Conservation (phyloP, 2,888 invertebrate genomes). For the Invenusta paracnida region DNA sequence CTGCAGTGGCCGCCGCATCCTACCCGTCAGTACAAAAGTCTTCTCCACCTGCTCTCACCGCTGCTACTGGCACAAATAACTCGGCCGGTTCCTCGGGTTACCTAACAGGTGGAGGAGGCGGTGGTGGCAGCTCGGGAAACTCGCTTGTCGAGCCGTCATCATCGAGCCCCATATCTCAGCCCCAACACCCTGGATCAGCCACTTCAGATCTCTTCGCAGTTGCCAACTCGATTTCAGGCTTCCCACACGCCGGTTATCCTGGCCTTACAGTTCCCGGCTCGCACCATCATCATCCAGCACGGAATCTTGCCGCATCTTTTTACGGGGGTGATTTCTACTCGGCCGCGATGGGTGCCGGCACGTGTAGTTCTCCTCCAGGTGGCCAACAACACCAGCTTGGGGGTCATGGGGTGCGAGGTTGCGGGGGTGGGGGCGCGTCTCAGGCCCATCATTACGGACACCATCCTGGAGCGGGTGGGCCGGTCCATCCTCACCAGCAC, state of each 20-base stretch:
- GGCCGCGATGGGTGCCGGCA: neutral
- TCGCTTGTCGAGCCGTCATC: neutral
- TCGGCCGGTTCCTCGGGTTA: neutral
- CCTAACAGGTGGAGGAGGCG: neutral
- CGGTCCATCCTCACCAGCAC: neutral
- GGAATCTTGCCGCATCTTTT: neutral
- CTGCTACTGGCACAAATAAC: neutral
- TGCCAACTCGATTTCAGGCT: neutral
- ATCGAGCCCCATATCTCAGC: neutral
- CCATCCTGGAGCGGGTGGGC: neutral
- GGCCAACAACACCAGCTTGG: neutral
- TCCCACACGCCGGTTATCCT: neutral
- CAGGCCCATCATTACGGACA: neutral
- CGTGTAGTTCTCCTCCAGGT: too few species aligned
- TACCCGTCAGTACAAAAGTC: neutral
- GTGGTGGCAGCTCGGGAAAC: neutral
- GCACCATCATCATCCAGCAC: neutral
- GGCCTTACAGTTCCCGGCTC: neutral
- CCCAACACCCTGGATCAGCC: neutral
- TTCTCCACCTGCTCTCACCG: neutral
- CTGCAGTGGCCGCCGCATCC: neutral
- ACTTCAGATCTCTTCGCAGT: conserved; percentile 7
- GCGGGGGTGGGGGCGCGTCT: neutral
- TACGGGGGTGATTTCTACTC: neutral
- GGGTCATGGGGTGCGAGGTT: neutral